Evolutionary conservation across 2,113 vertebrate species (phyloP).

Genomic region (Leucosticte australis): DNA sequence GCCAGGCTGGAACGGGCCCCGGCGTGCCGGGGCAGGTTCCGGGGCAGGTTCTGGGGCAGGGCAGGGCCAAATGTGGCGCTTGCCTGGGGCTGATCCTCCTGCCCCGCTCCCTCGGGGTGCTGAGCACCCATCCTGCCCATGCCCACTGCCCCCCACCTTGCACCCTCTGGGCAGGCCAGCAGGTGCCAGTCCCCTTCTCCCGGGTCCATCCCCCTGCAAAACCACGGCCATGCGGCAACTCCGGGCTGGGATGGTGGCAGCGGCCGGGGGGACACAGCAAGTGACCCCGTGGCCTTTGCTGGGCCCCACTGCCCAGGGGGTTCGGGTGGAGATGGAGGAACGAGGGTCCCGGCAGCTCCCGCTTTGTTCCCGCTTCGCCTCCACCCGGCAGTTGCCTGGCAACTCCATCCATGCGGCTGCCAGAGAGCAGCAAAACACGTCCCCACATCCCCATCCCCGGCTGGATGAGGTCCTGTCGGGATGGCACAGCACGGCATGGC

Average conservation of each 20-base stretch:
- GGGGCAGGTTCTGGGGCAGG: background rate
- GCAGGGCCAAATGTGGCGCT: background rate
- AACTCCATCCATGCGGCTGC: slow-evolving; percentile 63
- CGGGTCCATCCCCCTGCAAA: too few relatives aligned
- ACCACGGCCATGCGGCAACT: background rate
- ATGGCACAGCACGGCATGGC: accelerated
- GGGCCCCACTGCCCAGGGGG: background rate
- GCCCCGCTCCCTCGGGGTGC: background rate
- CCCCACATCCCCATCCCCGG: background rate
- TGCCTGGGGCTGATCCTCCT: background rate
- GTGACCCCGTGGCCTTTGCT: background rate
- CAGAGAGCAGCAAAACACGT: background rate
- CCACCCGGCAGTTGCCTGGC: slow-evolving; percentile 75
- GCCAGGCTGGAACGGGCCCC: background rate
- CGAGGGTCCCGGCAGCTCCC: background rate
- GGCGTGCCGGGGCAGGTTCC: background rate
- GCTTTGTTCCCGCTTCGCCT: slow-evolving; percentile 62
- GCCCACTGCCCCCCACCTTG: background rate
- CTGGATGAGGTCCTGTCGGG: background rate
- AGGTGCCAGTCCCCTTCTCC: background rate
- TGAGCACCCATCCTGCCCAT: background rate
- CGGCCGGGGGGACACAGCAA: accelerated
- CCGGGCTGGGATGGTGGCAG: background rate
- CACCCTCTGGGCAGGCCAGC: background rate
- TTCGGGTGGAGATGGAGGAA: background rate